Evolutionary conservation across 2,888 invertebrate species (phyloP).

Genomic region (Caenorhabditis sinica): DNA sequence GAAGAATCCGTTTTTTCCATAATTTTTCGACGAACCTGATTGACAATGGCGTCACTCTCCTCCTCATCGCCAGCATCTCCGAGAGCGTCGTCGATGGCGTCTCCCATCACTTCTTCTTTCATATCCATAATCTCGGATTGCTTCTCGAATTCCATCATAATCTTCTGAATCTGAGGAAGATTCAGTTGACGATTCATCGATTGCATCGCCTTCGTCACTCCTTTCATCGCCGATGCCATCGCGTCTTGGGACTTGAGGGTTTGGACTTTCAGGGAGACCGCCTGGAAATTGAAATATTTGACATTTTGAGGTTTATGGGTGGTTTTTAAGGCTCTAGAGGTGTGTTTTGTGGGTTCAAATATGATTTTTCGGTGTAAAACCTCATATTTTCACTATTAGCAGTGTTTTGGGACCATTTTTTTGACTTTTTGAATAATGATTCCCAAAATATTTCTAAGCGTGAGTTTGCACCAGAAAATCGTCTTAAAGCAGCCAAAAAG

Average conservation of each 20-base stretch:
- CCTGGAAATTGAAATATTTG: constrained; percentile 84
- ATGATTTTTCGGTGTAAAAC: too few relatives aligned
- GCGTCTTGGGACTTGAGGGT: constrained; percentile 98
- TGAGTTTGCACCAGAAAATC: too few relatives aligned
- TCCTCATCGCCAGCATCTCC: constrained; percentile 98
- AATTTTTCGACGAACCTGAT: too few relatives aligned
- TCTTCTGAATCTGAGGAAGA: constrained; percentile 98
- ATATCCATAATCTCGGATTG: constrained; percentile 99
- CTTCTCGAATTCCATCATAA: constrained; percentile 91
- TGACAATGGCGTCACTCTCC: constrained; percentile 87
- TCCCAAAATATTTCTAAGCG: too few relatives aligned
- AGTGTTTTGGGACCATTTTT: too few relatives aligned
- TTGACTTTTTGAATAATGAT: too few relatives aligned
- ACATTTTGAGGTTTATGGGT: neutral
- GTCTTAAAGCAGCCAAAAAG: too few relatives aligned
- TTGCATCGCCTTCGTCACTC: constrained; percentile 98
- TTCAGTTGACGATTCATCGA: constrained; percentile 96
- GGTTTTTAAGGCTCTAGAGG: too few relatives aligned
- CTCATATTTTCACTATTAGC: too few relatives aligned
- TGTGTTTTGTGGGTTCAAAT: too few relatives aligned
- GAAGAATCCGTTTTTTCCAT: too few relatives aligned
- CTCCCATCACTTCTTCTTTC: constrained; percentile 99
- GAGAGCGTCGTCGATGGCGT: constrained; percentile 99
- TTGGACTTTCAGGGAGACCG: constrained; percentile 97
- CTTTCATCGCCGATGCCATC: constrained; percentile 99